These are phyloP conservation scores for Sepioteuthis lessoniana DNA, from an alignment of 2,888 invertebrate species.

Conservation along the genomic window DNA sequence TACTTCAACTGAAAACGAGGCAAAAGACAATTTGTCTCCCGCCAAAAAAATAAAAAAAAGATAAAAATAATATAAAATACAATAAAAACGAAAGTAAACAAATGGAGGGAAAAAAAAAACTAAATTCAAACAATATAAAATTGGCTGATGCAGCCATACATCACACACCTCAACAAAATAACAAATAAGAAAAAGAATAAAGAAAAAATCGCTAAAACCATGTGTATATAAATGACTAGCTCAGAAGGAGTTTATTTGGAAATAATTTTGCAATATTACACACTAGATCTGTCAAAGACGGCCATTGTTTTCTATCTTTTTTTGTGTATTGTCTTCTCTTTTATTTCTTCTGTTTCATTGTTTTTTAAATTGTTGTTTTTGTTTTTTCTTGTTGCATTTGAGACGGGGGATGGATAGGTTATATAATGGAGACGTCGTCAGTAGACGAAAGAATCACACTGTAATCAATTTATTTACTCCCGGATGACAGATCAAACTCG, in stretches of 20 bases:
- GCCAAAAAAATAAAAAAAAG: neutral
- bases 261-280: slow-evolving; percentile 20
- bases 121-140: neutral
- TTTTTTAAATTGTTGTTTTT: too few relatives aligned
- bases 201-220: neutral
- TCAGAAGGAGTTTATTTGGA: neutral
- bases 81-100: too few relatives aligned
- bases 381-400: neutral
- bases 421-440: neutral
- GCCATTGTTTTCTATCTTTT: neutral
- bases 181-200: neutral
- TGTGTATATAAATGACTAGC: neutral
- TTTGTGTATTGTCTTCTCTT: neutral
- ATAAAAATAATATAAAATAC: neutral
- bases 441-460: neutral
- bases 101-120: too few relatives aligned
- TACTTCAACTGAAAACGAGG: neutral
- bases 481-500: neutral
- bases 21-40: slow-evolving; percentile 33
- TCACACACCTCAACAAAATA: neutral
- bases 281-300: neutral
- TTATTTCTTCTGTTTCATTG: neutral
- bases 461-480: neutral
- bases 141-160: neutral
- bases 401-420: neutral